These are phyloP conservation scores for Sebastes goodei DNA, from an alignment of 2,797 vertebrate genomes.

Conservation along the genomic window DNA sequence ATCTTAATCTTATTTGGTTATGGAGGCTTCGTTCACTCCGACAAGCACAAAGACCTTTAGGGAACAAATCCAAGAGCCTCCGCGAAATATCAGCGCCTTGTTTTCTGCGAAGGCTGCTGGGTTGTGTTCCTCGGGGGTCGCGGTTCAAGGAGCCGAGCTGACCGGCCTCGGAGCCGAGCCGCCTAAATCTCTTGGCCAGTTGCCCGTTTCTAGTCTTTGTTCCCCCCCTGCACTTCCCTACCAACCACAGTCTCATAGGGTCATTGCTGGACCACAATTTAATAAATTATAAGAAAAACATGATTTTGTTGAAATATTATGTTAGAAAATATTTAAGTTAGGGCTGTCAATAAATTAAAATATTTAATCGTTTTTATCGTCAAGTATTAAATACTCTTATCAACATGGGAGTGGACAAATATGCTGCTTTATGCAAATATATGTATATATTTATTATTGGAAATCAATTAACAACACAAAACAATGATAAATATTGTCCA, in stretches of 20 bases:
- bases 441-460: too few species aligned
- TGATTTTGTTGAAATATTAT: not conserved
- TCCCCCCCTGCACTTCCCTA: too few species aligned
- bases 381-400: too few species aligned
- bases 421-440: too few species aligned
- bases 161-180: not conserved
- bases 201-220: constrained; percentile 6
- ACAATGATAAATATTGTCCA: too few species aligned
- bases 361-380: too few species aligned
- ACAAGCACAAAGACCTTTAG: constrained; percentile 58
- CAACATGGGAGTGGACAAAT: too few species aligned
- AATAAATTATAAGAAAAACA: not conserved
- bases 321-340: not conserved
- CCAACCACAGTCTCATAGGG: not conserved
- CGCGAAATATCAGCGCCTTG: not conserved
- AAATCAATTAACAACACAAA: too few species aligned
- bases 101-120: constrained; percentile 3
- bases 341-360: too few species aligned
- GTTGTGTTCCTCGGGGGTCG: constrained; percentile 25
- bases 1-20: constrained; percentile 79
- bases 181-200: constrained; percentile 13
- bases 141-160: constrained; percentile 41
- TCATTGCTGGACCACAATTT: not conserved
- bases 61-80: constrained; percentile 15
- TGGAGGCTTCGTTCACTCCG: constrained; percentile 49